Percentiles rank a stretch among this genome's conserved stretches.
phyloP scores from a whole-genome alignment of 2,888 invertebrate genomes.

The Heliconius ismenius region DNA sequence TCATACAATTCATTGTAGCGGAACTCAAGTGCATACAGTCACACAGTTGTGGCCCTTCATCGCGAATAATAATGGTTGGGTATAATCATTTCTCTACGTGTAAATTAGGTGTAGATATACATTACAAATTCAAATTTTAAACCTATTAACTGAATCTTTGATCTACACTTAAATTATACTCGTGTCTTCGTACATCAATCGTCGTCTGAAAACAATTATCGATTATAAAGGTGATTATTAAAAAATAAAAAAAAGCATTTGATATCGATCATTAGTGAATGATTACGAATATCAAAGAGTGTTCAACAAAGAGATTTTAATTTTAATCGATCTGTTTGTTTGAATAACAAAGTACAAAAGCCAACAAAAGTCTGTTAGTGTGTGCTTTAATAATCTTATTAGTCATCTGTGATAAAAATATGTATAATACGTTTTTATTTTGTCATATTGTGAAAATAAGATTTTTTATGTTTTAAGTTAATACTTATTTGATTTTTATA shows the following conservation, averaged over 20 bases:
- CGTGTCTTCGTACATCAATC: constrained; percentile 34
- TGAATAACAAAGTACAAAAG: constrained; percentile 31
- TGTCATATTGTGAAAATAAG: not conserved
- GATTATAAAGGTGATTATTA: constrained; percentile 34
- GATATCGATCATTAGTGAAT: constrained; percentile 16
- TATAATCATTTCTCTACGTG: too few species aligned
- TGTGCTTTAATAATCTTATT: constrained; percentile 37
- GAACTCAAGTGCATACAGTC: not conserved
- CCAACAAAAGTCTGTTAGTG: constrained; percentile 33
- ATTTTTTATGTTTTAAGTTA: not conserved
- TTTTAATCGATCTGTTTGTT: constrained; percentile 38
- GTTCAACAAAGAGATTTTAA: constrained; percentile 36
- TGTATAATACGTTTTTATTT: not conserved
- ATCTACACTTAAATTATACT: constrained; percentile 25
- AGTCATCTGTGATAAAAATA: constrained; percentile 32
- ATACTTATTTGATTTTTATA: too few species aligned
- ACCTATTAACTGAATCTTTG: constrained; percentile 9
- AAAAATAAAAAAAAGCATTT: constrained; percentile 35
- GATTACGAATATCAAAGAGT: constrained; percentile 40
- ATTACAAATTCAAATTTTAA: not conserved
- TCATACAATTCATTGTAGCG: not conserved
- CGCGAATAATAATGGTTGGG: too few species aligned
- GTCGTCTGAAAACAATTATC: constrained; percentile 32
- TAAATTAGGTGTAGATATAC: not conserved
- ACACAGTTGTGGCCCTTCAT: too few species aligned